Conservation (phyloP, 2,888 invertebrate species). For the Bunonema sp. region DNA sequence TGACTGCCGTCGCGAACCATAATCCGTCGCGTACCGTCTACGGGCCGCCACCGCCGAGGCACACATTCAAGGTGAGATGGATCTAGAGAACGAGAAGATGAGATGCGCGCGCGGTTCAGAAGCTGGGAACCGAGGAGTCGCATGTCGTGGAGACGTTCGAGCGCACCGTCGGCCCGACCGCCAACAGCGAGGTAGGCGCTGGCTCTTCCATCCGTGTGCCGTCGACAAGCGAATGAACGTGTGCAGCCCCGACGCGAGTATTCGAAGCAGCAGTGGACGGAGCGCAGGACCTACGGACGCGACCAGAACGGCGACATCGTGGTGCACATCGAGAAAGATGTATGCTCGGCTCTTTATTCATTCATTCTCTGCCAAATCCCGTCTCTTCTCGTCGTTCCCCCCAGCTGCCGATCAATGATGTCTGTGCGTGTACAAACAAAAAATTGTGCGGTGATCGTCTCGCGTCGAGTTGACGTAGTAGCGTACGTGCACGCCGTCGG, state of each 20-base stretch:
- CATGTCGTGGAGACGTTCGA: constrained; percentile 34
- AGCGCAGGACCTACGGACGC: constrained; percentile 30
- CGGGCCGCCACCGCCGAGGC: no score
- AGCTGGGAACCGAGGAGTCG: constrained; percentile 33
- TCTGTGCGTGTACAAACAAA: no score
- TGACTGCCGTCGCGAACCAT: no score
- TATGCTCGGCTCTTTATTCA: no score
- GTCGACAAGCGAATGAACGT: background rate
- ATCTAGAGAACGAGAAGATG: no score
- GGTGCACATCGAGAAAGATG: constrained; percentile 33
- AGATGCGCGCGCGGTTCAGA: constrained; percentile 14
- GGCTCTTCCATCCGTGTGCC: background rate
- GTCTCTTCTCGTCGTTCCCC: background rate
- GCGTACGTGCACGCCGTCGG: no score
- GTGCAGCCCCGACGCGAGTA: constrained; percentile 30
- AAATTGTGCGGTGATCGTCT: no score
- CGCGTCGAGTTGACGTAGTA: no score
- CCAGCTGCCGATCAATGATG: no score
- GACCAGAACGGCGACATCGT: constrained; percentile 39
- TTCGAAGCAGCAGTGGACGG: constrained; percentile 31
- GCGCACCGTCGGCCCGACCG: constrained; percentile 25
- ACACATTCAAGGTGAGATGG: background rate
- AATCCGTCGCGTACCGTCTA: no score
- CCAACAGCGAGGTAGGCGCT: constrained; percentile 18
- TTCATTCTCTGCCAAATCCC: no score